Conservation (phyloP, 2,113 vertebrate genomes). For the Oreocharis arfaki region DNA sequence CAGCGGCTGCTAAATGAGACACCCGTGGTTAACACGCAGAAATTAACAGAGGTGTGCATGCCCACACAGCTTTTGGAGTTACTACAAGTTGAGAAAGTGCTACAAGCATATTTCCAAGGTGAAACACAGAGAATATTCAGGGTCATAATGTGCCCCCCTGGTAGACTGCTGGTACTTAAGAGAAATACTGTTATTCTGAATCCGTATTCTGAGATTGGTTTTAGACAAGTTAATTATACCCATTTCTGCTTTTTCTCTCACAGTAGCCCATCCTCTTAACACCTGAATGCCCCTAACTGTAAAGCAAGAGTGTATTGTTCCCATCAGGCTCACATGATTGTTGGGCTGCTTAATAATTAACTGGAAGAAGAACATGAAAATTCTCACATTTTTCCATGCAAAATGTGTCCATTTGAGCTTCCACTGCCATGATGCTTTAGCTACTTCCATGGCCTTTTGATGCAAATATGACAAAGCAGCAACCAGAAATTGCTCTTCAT, state of each 20-base stretch:
- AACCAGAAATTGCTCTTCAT: neutral
- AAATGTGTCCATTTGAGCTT: neutral
- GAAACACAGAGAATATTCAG: neutral
- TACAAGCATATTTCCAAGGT: neutral
- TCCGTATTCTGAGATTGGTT: neutral
- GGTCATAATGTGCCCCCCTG: neutral
- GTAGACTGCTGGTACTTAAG: neutral
- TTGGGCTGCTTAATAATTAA: neutral
- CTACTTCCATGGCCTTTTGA: neutral
- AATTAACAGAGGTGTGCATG: neutral
- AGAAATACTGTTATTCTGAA: neutral
- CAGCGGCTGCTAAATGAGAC: neutral
- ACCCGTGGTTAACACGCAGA: rapidly evolving
- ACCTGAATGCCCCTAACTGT: neutral
- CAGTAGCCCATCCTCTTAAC: neutral
- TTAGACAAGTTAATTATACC: neutral
- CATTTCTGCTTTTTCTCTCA: neutral
- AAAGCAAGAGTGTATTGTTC: neutral
- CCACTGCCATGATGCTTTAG: neutral
- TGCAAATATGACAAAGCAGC: neutral
- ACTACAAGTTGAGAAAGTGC: neutral
- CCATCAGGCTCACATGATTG: neutral
- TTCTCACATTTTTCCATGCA: neutral
- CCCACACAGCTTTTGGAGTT: neutral
- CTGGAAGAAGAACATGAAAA: neutral